Conservation (phyloP, 2,888 invertebrate species). For the Myathropa florea region DNA sequence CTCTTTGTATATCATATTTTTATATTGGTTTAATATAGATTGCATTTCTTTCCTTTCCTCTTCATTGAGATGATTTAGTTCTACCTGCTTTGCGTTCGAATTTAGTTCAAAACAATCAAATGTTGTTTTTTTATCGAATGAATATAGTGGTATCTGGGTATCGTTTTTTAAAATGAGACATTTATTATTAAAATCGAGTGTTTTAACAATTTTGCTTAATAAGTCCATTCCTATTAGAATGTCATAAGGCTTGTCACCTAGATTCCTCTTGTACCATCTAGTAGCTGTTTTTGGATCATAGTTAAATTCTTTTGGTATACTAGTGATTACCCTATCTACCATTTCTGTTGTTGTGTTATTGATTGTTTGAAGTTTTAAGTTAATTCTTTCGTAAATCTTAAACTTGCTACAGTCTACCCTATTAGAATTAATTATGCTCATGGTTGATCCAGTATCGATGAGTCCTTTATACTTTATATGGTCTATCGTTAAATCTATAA, state of each 20-base stretch:
- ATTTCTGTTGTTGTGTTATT: conserved; percentile 8
- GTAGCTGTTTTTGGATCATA: neutral
- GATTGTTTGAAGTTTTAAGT: conserved; percentile 4
- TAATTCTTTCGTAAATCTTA: neutral
- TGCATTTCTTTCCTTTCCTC: conserved; percentile 1
- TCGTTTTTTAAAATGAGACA: neutral
- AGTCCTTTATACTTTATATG: neutral
- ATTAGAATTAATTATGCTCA: conserved; percentile 21
- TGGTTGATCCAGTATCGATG: conserved; percentile 13
- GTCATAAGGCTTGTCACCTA: neutral
- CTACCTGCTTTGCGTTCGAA: neutral
- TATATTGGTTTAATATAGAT: neutral
- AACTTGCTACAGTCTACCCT: neutral
- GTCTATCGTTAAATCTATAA: neutral
- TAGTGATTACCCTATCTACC: neutral
- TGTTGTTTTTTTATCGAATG: neutral
- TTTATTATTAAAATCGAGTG: conserved; percentile 7
- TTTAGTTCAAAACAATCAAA: conserved; percentile 12
- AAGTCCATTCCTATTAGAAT: conserved; percentile 14
- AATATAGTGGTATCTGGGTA: neutral
- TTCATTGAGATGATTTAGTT: neutral
- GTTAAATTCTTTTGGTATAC: conserved; percentile 3
- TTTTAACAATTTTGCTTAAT: conserved; percentile 8
- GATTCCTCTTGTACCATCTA: neutral
- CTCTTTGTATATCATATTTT: neutral